A percentile compares a stretch with the other conserved stretches of the same genome.
phyloP scores from a whole-genome alignment of 2,113 vertebrate genomes.

The Seriola aureovittata region DNA sequence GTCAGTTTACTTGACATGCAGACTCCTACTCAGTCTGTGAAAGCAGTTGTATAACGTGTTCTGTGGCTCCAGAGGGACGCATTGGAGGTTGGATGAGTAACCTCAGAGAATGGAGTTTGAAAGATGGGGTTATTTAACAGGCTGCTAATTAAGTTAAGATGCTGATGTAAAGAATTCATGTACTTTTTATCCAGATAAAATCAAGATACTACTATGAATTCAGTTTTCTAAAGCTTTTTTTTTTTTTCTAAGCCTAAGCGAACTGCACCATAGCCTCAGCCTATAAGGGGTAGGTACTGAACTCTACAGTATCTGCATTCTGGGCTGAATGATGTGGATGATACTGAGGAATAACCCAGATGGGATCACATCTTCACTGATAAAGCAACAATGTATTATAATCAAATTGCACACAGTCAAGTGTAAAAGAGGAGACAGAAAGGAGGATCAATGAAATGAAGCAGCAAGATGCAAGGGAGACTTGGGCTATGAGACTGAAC shows the following conservation, averaged over 20 bases:
- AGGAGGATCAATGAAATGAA: slow-evolving; percentile 1
- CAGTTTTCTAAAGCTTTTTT: too few species aligned
- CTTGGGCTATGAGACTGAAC: background rate
- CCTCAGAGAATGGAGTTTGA: background rate
- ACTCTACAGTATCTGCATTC: background rate
- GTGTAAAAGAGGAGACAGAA: background rate
- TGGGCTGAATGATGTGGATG: slow-evolving; percentile 22
- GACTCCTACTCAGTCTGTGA: background rate
- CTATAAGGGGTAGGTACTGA: background rate
- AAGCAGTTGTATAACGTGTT: background rate
- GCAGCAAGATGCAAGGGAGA: background rate
- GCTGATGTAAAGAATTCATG: background rate
- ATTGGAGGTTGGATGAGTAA: background rate
- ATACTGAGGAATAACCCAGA: background rate
- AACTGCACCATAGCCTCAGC: background rate
- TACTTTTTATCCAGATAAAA: background rate
- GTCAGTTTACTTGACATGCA: background rate
- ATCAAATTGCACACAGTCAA: background rate
- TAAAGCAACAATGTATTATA: background rate
- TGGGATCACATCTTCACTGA: background rate
- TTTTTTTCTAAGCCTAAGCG: background rate
- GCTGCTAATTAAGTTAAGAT: background rate
- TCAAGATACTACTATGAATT: background rate
- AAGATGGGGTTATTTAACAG: background rate
- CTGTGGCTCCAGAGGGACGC: background rate